Conservation (phyloP, 2,888 invertebrate genomes). For the Synergus japonicus region DNA sequence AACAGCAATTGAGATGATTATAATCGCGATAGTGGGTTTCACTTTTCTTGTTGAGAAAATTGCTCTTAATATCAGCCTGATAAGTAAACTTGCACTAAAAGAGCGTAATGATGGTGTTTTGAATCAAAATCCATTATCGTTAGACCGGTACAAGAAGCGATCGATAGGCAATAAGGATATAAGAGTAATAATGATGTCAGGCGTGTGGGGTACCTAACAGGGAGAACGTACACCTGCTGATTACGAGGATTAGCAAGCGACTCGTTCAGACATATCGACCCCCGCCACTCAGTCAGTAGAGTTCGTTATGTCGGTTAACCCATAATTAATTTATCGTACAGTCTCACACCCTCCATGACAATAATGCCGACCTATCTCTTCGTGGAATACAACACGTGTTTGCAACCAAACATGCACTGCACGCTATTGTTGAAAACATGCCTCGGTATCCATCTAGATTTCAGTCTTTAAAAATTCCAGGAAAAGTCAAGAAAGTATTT, state of each 20-base stretch:
- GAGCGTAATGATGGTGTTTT: constrained; percentile 19
- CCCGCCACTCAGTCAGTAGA: constrained; percentile 47
- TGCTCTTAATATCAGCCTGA: neutral
- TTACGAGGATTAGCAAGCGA: constrained; percentile 47
- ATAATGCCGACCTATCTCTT: constrained; percentile 54
- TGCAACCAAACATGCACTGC: constrained; percentile 47
- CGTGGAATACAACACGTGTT: constrained; percentile 42
- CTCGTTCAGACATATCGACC: constrained; percentile 48
- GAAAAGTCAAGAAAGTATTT: too few relatives aligned
- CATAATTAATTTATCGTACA: constrained; percentile 62
- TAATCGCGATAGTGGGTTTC: neutral
- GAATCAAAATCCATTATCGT: constrained; percentile 30
- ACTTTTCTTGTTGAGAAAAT: constrained; percentile 5
- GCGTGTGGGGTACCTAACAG: constrained; percentile 34
- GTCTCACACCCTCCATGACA: constrained; percentile 54
- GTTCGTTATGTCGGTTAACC: constrained; percentile 65
- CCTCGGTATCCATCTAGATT: neutral
- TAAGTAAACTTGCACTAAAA: neutral
- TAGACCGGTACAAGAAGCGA: constrained; percentile 27
- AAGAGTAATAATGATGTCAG: constrained; percentile 52
- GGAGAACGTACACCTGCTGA: constrained; percentile 35
- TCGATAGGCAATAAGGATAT: constrained; percentile 47
- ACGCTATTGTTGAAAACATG: constrained; percentile 30
- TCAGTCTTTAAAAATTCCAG: neutral
- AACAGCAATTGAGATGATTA: neutral